Evolutionary conservation across 2,888 invertebrate species (phyloP), one percentile per base, ranked within the genome.

Genomic region (Chironomus riparius): DNA sequence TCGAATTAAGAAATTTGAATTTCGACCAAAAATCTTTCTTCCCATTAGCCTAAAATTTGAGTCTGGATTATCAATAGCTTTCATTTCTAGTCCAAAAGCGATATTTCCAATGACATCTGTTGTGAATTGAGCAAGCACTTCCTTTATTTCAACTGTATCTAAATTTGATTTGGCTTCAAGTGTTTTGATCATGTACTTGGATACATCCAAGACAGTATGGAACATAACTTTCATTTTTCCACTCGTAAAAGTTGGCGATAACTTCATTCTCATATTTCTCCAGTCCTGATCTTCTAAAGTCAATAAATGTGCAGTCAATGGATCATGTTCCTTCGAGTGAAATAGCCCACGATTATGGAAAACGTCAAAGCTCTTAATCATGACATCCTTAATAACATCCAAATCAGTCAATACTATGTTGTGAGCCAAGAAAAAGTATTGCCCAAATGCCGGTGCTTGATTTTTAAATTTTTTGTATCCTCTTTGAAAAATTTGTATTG

Each of bases 191-290:
- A 65, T 65, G 10, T 21, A 13, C 3, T 24, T 13, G 5, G 22
- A 24, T 5, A 65, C 24, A 6, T 21, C 13, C 12, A 24, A 24
- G 10, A 65, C 21, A 6, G 22, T 65, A 12, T 12, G 12, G 6
- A 84, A 85, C 85, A 86, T 86, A 47, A 80, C 79, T 5, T 80
- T 78, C 76, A 82, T 77, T 77, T 82, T 81, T 21, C 68, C 68
- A 10, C 76, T 76, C 2, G 77, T 77, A 70, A 79, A 79, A 7
- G 78, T 78, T 12, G 78, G 78, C 21, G 76, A 76, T n/a, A 79
- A 72, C 72, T 78, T 78, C 15, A 61, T 13, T 47, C 79, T 28
- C 21, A 78, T 65, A 4, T 47, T 47, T 48, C 72, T 77, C 79
- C 79, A 79, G 69, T 78, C 73, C 15, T 68, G 22, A 38, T 48